Evolutionary conservation across 1,140 invertebrate species (phyloP).

Genomic region (Drosophila eugracilis): DNA sequence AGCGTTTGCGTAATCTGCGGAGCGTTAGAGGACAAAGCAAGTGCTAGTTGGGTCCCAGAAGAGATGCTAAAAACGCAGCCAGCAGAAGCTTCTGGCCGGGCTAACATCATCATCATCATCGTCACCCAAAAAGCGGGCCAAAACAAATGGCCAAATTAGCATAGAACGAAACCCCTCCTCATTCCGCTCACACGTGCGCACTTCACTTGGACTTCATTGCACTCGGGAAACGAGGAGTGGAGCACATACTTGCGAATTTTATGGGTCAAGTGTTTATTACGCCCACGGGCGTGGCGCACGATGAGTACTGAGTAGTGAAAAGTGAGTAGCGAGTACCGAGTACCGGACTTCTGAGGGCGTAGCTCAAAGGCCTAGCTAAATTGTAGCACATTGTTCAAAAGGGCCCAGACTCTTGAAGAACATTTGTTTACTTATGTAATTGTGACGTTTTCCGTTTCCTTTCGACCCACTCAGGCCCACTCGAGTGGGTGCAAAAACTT

Average conservation of each 20-base stretch:
- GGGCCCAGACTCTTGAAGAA: slow-evolving; percentile 39
- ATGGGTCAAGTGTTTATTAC: slow-evolving; percentile 82
- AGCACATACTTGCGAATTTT: slow-evolving; percentile 72
- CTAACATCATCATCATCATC: slow-evolving; percentile 12
- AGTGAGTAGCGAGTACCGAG: neutral
- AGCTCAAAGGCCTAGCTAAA: slow-evolving; percentile 61
- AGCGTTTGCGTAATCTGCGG: slow-evolving; percentile 51
- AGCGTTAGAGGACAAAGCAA: slow-evolving; percentile 57
- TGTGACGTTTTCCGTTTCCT: slow-evolving; percentile 62
- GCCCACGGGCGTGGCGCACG: slow-evolving; percentile 68
- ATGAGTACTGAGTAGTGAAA: neutral
- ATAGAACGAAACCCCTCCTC: slow-evolving; percentile 27
- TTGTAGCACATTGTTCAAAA: slow-evolving; percentile 75
- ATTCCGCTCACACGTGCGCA: slow-evolving; percentile 60
- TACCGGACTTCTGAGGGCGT: slow-evolving; percentile 6
- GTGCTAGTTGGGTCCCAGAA: slow-evolving; percentile 24
- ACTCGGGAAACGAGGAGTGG: slow-evolving; percentile 60
- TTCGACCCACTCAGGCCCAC: slow-evolving; percentile 1
- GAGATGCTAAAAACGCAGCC: slow-evolving; percentile 1
- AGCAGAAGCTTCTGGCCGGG: neutral
- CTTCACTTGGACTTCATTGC: slow-evolving; percentile 81
- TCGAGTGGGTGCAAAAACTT: slow-evolving; percentile 19
- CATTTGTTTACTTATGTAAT: slow-evolving; percentile 82
- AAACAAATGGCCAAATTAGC: slow-evolving; percentile 79
- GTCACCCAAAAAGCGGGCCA: slow-evolving; percentile 18